Evolutionary conservation across 2,113 vertebrate genomes (phyloP).

Genomic region (Xiphophorus couchianus): DNA sequence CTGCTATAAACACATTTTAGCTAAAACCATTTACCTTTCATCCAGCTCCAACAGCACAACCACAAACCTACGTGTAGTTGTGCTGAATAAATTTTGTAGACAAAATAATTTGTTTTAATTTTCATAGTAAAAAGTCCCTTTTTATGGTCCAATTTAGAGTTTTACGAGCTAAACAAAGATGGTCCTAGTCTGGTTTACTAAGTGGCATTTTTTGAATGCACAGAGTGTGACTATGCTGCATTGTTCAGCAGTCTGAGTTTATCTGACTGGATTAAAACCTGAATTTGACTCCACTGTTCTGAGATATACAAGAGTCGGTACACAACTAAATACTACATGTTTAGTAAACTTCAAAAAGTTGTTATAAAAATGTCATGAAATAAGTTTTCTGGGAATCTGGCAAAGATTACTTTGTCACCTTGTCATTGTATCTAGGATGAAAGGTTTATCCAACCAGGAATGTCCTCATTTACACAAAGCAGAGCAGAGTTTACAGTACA

Average conservation of each 20-base stretch:
- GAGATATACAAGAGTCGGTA: neutral
- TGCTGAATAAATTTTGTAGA: no score
- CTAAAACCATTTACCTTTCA: neutral
- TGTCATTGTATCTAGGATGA: neutral
- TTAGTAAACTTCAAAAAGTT: neutral
- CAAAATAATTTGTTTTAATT: no score
- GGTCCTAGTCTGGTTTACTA: no score
- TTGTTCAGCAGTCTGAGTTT: no score
- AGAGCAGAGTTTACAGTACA: slow-evolving; percentile 43
- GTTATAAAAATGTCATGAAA: neutral
- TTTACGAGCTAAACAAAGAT: neutral
- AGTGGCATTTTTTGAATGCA: no score
- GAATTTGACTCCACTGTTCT: no score
- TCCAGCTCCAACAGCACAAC: neutral
- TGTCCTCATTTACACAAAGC: slow-evolving; percentile 41
- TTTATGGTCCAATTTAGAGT: neutral
- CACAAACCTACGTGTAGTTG: no score
- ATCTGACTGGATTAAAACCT: no score
- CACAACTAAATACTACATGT: neutral
- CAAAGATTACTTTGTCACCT: neutral
- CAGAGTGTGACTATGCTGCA: no score
- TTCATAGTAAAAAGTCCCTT: no score
- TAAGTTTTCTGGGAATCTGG: neutral
- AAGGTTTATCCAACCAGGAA: slow-evolving; percentile 4
- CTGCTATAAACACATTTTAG: neutral